Percentiles rank a stretch among this genome's conserved stretches.
phyloP scores from a whole-genome alignment of 2,113 vertebrate species.

The Hipposideros armiger region DNA sequence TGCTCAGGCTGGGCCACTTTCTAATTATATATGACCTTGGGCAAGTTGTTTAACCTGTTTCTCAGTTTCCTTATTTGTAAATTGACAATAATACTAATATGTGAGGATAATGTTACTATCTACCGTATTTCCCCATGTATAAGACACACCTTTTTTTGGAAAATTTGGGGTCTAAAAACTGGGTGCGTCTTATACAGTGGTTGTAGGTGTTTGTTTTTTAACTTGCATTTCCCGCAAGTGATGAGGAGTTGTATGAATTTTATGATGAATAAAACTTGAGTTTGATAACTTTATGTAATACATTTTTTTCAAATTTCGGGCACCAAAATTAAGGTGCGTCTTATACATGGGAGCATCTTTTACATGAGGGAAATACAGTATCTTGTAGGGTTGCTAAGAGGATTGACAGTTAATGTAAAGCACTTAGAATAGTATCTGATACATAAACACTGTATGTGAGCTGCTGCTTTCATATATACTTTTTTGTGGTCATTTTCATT shows the following conservation, averaged over 20 bases:
- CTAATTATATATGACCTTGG: not conserved
- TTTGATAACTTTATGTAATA: too few relatives aligned
- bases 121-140: not conserved
- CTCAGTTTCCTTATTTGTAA: conserved; percentile 18
- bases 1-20: not conserved
- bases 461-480: not conserved
- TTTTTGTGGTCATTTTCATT: not conserved
- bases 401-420: conserved; percentile 14
- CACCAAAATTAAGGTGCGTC: too few relatives aligned
- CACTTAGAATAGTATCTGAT: not conserved
- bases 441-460: not conserved
- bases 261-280: too few relatives aligned
- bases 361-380: too few relatives aligned
- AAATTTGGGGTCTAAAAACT: too few relatives aligned
- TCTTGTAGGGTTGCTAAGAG: not conserved
- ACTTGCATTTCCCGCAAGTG: too few relatives aligned
- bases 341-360: too few relatives aligned
- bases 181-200: too few relatives aligned
- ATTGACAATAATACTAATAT: not conserved
- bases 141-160: too few relatives aligned
- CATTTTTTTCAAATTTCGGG: too few relatives aligned
- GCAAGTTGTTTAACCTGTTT: not conserved
- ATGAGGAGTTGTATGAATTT: too few relatives aligned
- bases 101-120: not conserved
- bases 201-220: too few relatives aligned